Base-by-base conservation (phyloP, 2,888 invertebrate species). In the Axea sp. region DNA sequence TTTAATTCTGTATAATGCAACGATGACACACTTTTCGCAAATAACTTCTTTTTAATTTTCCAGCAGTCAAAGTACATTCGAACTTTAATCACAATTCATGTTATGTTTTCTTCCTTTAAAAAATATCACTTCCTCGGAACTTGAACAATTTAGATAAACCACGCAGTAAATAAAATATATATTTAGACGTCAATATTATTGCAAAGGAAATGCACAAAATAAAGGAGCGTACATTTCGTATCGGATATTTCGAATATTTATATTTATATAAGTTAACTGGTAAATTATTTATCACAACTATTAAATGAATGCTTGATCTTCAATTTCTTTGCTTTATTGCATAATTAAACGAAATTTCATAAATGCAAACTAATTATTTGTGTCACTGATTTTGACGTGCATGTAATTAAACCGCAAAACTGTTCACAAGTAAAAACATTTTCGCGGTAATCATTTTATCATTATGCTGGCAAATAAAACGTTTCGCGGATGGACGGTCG, bases 391-490 rank as follows among this genome's bases (percentile, higher is more conserved):
- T 51, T 24, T 14, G 24, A 14, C 35, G 24, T 35, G 12, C 12
- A 12, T 31, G 47, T 35, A 35, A 53, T 37, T 53, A 37, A 53
- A 37, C 9, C 24, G 26, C 37, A 37, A 37, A 35, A 37, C 37
- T 26, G 37, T 53, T 53, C 6, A 8, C 4, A 7, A 26, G 12
- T 51, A 9, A 37, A 51, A 53, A 53, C 37, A 26, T 26, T 24
- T 14, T 11, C 28, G 35, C 39, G 7, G 55, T 31, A 39, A 41
- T 57, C 7, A 57, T 57, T 41, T 57, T 11, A 19, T 19, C 17
- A 53, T 53, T 39, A 28, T 26, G 15, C 7, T 19, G 4, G 15
- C 14, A n/a, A 22, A 11, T 37, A 17, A 53, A 33, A 22, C n/a
- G 8, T 7, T 26, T 28, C 19, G 30, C 28, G 15, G 26, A 24